Conservation (phyloP, 2,113 vertebrate genomes). For the Sinosuthora webbiana region DNA sequence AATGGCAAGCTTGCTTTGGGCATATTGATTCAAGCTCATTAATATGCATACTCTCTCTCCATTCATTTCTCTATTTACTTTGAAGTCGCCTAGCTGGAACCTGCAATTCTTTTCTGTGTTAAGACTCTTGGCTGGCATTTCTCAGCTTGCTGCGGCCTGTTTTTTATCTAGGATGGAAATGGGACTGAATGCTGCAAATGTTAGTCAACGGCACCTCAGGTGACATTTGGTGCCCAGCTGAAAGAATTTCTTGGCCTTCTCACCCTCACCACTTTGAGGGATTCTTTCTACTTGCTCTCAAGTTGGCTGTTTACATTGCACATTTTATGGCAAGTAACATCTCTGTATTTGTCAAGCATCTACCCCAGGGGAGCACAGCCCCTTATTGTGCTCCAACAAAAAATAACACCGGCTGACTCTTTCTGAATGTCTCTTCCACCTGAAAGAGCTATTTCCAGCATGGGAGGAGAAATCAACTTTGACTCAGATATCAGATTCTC, state of each 20-base stretch:
- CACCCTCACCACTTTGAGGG: neutral
- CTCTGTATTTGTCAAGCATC: neutral
- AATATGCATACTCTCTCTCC: constrained; percentile 30
- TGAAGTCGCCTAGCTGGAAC: constrained; percentile 39
- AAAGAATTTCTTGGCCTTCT: constrained; percentile 14
- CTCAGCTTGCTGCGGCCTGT: neutral
- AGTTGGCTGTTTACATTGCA: neutral
- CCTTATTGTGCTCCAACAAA: neutral
- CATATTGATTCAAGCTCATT: constrained; percentile 32
- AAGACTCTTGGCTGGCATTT: constrained; percentile 36
- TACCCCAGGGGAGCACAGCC: neutral
- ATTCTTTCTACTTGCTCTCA: neutral
- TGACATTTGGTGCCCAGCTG: neutral
- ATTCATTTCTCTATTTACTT: constrained; percentile 49
- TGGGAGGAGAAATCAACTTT: constrained; percentile 35
- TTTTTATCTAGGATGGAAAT: constrained; percentile 10
- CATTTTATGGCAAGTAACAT: neutral
- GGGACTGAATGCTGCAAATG: neutral
- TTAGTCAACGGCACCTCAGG: constrained; percentile 13
- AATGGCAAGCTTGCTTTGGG: constrained; percentile 41
- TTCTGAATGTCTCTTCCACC: neutral
- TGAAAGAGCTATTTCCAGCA: constrained; percentile 54
- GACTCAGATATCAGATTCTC: constrained; percentile 32
- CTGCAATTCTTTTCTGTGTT: constrained; percentile 30
- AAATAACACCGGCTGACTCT: neutral